Evolutionary conservation across 53 echinoderm and acorn worm species (phyloP), one percentile per base, ranked within the genome.

Genomic region (Apostichopus leukothele): DNA sequence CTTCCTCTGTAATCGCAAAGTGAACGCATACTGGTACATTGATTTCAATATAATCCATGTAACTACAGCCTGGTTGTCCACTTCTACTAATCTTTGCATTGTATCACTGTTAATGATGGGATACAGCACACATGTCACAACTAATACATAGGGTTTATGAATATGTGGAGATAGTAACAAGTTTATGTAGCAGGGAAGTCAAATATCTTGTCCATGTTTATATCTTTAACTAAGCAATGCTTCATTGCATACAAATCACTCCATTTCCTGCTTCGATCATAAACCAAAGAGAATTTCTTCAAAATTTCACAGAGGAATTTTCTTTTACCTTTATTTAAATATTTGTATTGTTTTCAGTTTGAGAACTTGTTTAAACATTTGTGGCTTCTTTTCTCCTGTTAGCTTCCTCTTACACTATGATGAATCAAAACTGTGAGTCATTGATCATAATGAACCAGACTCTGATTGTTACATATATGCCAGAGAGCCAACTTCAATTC

Each of bases 371-470:
- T 71, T 71, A 71, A 71, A 71, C 71, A 71, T 21, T n/a, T 71
- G 71, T 71, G 71, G 71, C 71, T 71, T 71, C 71, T 71, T 71
- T 71, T n/a, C 71, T 71, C 71, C 71, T 71, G 6, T 71, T 19
- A n/a, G 71, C 71, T 71, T 71, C 71, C 71, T 71, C 71, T 19
- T 71, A 13, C 11, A 7, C 4, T 11, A 3, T 71, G 16, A 71
- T 18, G 20, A 71, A 71, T 71, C n/a, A 71, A 71, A 71, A 16
- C 20, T 71, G 20, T 71, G 71, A 71, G 71, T 71, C 71, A 71
- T 19, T 18, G 71, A 71, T 71, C 16, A 13, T 16, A 63, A 63
- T 63, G 8, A 39, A 39, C 39, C 39, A 39, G 63, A 63, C 11
- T 63, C 11, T 63, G 63, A 63, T 13, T 13, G 63, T 13, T 16